Evolutionary conservation across 2,113 vertebrate species (phyloP).

Genomic region (Antigone vipio): DNA sequence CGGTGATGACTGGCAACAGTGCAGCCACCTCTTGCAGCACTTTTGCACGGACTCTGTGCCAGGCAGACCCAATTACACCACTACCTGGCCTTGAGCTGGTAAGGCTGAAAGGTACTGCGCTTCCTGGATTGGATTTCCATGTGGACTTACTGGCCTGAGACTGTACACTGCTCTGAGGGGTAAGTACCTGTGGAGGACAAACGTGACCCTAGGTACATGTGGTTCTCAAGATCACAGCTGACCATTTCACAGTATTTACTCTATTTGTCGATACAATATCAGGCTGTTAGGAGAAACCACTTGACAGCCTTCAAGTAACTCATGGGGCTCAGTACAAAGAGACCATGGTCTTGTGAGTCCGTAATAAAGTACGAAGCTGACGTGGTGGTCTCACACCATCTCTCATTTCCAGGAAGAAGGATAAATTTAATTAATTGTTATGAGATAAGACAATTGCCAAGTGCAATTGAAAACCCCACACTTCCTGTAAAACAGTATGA

Average conservation of each 20-base stretch:
- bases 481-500: background rate
- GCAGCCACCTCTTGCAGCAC: background rate
- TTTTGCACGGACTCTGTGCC: background rate
- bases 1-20: background rate
- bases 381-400: background rate
- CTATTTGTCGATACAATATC: background rate
- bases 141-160: background rate
- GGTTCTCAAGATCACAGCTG: background rate
- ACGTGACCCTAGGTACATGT: fast-evolving
- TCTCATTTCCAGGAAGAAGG: background rate
- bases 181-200: background rate
- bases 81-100: background rate
- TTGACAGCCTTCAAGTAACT: background rate
- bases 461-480: background rate
- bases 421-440: background rate
- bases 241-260: background rate
- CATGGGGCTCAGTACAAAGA: background rate
- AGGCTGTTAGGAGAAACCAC: background rate
- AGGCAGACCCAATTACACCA: fast-evolving
- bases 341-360: background rate
- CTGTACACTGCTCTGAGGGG: background rate
- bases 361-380: background rate
- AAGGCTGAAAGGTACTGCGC: background rate
- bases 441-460: background rate
- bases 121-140: background rate